Conservation (phyloP, 2,113 vertebrate species). For the Rissa tridactyla region DNA sequence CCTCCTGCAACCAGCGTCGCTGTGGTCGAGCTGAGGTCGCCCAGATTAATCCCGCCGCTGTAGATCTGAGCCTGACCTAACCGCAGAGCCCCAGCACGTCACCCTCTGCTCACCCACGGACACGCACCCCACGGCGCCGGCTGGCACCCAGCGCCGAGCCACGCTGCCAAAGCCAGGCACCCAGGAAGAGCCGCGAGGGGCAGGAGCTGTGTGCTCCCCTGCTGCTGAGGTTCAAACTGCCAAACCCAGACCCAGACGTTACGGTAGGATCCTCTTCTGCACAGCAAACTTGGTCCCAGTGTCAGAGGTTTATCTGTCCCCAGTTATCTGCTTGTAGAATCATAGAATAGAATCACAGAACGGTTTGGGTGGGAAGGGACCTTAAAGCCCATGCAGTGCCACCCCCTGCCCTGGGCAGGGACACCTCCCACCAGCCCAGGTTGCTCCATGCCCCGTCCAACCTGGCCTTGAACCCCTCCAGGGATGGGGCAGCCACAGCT, state of each 20-base stretch:
- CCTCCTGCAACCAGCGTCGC: neutral
- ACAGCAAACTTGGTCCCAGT: neutral
- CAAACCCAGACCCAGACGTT: neutral
- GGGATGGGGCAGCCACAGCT: too few species aligned
- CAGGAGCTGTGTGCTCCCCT: neutral
- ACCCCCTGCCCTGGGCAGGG: neutral
- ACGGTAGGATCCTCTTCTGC: neutral
- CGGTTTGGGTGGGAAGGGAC: neutral
- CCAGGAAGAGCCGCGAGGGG: neutral
- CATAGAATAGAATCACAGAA: neutral
- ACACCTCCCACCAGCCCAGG: neutral
- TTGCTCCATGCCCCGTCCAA: neutral
- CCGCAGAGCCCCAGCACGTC: neutral
- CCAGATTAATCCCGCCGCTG: neutral
- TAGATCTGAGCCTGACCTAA: neutral
- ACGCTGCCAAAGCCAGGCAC: neutral
- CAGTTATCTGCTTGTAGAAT: neutral
- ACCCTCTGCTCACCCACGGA: neutral
- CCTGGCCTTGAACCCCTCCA: too few species aligned
- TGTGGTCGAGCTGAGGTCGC: too few species aligned
- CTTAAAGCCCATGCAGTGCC: too few species aligned
- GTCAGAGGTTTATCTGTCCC: neutral
- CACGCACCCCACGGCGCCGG: fast-evolving
- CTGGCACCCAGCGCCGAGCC: neutral
- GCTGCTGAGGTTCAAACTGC: neutral